A percentile compares a stretch with the other conserved stretches of the same genome.
phyloP scores from a whole-genome alignment of 2,888 invertebrate genomes.

The Drosophila paracracens region DNA sequence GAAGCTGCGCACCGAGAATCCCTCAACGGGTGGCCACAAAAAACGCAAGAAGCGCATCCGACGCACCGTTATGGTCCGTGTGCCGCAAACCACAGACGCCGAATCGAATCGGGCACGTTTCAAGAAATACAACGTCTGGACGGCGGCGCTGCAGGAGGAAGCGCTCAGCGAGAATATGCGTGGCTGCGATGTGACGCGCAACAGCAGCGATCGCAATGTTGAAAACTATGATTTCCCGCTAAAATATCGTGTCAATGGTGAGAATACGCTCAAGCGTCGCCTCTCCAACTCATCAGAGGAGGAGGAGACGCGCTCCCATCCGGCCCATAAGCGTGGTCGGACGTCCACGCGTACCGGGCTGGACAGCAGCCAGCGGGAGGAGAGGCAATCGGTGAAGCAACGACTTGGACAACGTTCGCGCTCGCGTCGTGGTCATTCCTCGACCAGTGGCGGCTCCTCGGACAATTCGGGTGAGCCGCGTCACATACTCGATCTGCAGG shows the following conservation, averaged over 20 bases:
- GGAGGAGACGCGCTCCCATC: conserved; percentile 57
- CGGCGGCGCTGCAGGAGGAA: conserved; percentile 90
- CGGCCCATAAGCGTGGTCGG: conserved; percentile 78
- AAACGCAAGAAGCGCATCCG: conserved; percentile 74
- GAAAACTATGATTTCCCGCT: conserved; percentile 91
- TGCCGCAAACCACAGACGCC: conserved; percentile 62
- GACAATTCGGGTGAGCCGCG: conserved; percentile 84
- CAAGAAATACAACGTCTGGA: conserved; percentile 92
- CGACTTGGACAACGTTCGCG: conserved; percentile 75
- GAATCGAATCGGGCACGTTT: conserved; percentile 85
- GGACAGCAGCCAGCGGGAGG: conserved; percentile 39
- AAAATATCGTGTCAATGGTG: conserved; percentile 88
- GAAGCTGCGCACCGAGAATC: conserved; percentile 64
- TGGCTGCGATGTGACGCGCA: conserved; percentile 90
- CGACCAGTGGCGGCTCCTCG: conserved; percentile 86
- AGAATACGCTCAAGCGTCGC: conserved; percentile 82
- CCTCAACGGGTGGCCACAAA: conserved; percentile 40
- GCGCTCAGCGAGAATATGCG: conserved; percentile 91
- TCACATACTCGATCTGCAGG: conserved; percentile 88
- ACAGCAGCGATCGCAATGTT: conserved; percentile 88
- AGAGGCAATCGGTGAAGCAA: conserved; percentile 52
- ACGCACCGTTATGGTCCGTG: conserved; percentile 81
- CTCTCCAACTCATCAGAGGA: conserved; percentile 82
- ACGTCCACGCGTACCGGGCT: conserved; percentile 45
- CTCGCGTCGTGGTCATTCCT: conserved; percentile 74